Conservation (phyloP, 2,888 invertebrate genomes). For the Oligia fasciuncula region DNA sequence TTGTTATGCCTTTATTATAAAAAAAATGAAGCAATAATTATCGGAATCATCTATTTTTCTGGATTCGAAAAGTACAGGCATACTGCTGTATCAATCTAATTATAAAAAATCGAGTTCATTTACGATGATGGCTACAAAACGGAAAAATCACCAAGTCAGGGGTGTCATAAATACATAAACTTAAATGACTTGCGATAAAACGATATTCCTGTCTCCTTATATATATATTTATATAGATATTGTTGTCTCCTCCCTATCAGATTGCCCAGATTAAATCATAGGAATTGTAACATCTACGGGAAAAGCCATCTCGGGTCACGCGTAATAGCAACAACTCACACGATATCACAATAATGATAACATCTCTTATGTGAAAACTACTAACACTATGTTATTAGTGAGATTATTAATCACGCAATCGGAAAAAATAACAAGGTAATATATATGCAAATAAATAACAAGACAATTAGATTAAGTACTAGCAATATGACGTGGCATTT, state of each 20-base stretch:
- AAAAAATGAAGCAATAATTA: too few species aligned
- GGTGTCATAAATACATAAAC: not conserved
- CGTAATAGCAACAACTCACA: constrained; percentile 9
- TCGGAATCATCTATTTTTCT: not conserved
- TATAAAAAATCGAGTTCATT: too few species aligned
- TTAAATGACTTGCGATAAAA: constrained; percentile 7
- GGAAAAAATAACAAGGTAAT: constrained; percentile 26
- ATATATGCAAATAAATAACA: constrained; percentile 12
- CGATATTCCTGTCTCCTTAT: not conserved
- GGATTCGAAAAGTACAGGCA: too few species aligned
- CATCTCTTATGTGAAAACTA: not conserved
- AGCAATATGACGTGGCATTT: constrained; percentile 16
- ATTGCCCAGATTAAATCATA: not conserved
- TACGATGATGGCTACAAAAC: not conserved
- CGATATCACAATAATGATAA: constrained; percentile 12
- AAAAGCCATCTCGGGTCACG: constrained; percentile 22
- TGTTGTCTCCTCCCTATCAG: not conserved
- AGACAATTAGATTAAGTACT: constrained; percentile 32
- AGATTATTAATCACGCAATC: constrained; percentile 30
- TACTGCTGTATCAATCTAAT: not conserved
- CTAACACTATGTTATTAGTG: constrained; percentile 10
- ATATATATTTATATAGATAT: too few species aligned
- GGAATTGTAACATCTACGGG: not conserved
- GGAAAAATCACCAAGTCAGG: not conserved
- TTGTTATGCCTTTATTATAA: too few species aligned